Conservation (phyloP, 2,797 vertebrate genomes). For the Podarcis lilfordi region DNA sequence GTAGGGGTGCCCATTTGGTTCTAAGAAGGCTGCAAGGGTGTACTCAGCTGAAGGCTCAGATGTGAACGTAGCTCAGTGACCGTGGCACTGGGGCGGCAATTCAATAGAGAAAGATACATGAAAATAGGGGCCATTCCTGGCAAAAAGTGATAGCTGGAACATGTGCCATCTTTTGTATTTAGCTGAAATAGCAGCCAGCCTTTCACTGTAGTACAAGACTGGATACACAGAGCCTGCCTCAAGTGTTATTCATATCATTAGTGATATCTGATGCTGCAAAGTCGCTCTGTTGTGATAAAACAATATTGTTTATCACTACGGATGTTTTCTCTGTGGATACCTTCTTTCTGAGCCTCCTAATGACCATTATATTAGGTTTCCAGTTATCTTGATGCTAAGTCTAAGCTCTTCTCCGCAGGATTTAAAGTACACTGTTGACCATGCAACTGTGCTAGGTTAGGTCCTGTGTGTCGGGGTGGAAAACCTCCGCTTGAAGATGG, state of each 20-base stretch:
- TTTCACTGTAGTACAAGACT: neutral
- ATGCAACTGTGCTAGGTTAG: too few relatives aligned
- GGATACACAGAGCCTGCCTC: too few relatives aligned
- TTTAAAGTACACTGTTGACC: neutral
- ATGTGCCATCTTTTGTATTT: neutral
- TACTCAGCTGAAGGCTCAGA: too few relatives aligned
- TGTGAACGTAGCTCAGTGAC: too few relatives aligned
- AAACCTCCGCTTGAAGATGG: too few relatives aligned
- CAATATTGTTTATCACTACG: neutral
- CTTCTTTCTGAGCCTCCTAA: neutral
- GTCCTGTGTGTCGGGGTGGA: too few relatives aligned
- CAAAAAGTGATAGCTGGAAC: too few relatives aligned
- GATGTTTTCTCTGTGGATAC: neutral
- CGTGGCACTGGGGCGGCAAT: too few relatives aligned
- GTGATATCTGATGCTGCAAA: neutral
- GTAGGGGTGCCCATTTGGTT: too few relatives aligned
- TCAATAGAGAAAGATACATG: too few relatives aligned
- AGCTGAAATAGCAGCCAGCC: neutral
- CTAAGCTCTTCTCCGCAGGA: neutral
- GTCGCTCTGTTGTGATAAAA: neutral
- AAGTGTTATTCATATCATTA: neutral
- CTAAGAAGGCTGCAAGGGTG: too few relatives aligned
- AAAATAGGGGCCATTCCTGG: too few relatives aligned
- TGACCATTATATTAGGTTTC: constrained; percentile 3
- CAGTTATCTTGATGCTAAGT: neutral